A percentile compares a stretch with the other conserved stretches of the same genome.
Conservation (phyloP, 2,113 vertebrate genomes). For the Nymphicus hollandicus region DNA sequence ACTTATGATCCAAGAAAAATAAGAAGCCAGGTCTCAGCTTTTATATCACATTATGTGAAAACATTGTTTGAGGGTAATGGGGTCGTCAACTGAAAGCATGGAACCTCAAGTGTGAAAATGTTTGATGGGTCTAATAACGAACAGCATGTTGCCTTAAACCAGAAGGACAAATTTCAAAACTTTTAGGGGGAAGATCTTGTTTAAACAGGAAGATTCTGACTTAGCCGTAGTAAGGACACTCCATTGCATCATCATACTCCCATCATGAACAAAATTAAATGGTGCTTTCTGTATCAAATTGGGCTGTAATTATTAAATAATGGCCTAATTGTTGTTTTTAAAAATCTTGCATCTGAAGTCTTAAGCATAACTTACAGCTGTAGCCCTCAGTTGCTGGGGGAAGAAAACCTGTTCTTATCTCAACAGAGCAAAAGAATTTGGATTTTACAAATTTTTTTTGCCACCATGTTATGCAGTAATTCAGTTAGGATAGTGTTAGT, state of each 20-base stretch:
- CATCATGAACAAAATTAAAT: not conserved
- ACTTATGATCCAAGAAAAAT: slow-evolving; percentile 13
- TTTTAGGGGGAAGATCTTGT: not conserved
- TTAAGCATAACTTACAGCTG: not conserved
- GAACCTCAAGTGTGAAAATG: not conserved
- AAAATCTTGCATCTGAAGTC: not conserved
- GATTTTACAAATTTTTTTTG: not conserved
- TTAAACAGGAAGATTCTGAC: not conserved
- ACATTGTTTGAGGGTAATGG: not conserved
- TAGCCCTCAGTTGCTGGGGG: not conserved
- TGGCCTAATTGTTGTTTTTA: not conserved
- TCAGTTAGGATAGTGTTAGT: not conserved
- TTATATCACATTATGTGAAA: not conserved
- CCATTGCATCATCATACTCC: not conserved
- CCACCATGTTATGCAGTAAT: not conserved
- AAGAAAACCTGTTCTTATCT: not conserved
- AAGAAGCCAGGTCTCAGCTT: not conserved
- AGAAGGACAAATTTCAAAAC: not conserved
- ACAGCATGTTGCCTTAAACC: not conserved
- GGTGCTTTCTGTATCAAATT: not conserved
- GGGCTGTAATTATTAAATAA: not conserved
- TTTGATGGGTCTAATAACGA: not conserved
- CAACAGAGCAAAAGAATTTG: not conserved
- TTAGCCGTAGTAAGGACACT: not conserved
- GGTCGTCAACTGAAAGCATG: not conserved